A percentile compares a stretch with the other conserved stretches of the same genome.
Conservation (phyloP, 1,140 invertebrate species). For the Drosophila ananassae region DNA sequence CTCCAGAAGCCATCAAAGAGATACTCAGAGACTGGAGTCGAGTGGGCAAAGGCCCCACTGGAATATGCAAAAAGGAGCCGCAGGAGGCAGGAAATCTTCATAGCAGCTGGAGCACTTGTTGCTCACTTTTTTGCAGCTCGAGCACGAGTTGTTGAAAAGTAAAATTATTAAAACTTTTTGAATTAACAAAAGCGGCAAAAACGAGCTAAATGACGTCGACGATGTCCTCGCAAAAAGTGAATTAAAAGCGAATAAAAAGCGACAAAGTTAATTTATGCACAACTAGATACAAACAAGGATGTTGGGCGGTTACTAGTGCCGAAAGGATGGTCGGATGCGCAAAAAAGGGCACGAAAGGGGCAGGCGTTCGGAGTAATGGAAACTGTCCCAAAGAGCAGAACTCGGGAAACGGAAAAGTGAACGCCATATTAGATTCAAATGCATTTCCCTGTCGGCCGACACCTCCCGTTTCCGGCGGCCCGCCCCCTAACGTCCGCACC, state of each 20-base stretch:
- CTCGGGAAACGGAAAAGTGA: constrained; percentile 62
- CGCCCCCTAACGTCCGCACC: constrained; percentile 27
- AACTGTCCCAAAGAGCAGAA: constrained; percentile 45
- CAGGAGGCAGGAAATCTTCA: constrained; percentile 7
- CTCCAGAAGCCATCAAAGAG: constrained; percentile 21
- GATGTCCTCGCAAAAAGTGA: constrained; percentile 58
- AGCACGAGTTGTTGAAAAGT: constrained; percentile 59
- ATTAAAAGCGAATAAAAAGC: constrained; percentile 69
- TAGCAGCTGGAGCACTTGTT: constrained; percentile 51
- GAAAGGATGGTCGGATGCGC: constrained; percentile 4
- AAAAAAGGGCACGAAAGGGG: not conserved
- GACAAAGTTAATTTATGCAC: constrained; percentile 72
- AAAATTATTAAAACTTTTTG: constrained; percentile 77
- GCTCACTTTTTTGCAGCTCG: constrained; percentile 35
- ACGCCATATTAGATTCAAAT: constrained; percentile 77
- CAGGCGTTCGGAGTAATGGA: constrained; percentile 34
- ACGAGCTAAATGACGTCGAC: constrained; percentile 62
- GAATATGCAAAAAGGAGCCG: constrained; percentile 46
- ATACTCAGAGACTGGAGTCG: constrained; percentile 7
- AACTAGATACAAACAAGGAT: constrained; percentile 38
- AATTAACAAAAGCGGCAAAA: constrained; percentile 62
- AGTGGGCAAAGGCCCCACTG: constrained; percentile 26
- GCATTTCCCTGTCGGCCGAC: constrained; percentile 69
- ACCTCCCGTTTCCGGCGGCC: constrained; percentile 56
- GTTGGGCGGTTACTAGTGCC: constrained; percentile 2